These are phyloP conservation scores for Mylabris phalerata DNA, from an alignment of 1,140 invertebrate genomes.

Conservation along the genomic window DNA sequence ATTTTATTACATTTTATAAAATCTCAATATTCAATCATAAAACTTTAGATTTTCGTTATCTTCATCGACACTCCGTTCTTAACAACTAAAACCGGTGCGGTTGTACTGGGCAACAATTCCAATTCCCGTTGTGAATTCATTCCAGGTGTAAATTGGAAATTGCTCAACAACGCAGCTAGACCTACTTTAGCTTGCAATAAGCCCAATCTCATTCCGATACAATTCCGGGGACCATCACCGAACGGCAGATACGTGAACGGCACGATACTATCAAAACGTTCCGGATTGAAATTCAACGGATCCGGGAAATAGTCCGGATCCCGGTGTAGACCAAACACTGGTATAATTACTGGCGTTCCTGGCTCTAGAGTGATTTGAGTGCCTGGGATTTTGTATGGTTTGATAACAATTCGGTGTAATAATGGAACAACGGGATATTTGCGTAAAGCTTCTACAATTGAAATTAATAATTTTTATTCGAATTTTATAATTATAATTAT, in stretches of 20 bases:
- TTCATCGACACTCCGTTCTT: no score
- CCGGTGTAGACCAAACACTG: constrained; percentile 50
- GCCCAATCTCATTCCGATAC: constrained; percentile 43
- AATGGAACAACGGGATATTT: constrained; percentile 45
- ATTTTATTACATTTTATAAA: no score
- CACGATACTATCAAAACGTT: constrained; percentile 42
- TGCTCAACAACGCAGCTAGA: no score
- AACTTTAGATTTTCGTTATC: not conserved
- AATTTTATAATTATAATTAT: no score
- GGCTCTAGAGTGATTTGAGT: constrained; percentile 42
- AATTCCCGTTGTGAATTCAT: no score
- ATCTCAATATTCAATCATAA: no score
- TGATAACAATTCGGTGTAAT: constrained; percentile 37
- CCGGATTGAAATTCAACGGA: constrained; percentile 56
- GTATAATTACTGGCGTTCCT: constrained; percentile 50
- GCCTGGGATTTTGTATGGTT: constrained; percentile 46
- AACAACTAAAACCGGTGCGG: no score
- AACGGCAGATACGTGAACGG: constrained; percentile 59
- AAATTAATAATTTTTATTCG: not conserved
- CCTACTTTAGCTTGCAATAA: no score
- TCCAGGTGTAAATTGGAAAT: no score
- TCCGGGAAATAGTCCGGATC: constrained; percentile 54
- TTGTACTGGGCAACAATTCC: no score
- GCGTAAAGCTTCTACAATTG: constrained; percentile 38
- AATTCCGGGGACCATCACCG: constrained; percentile 60